Evolutionary conservation across 2,797 vertebrate species (phyloP).

Genomic region (Sciaenops ocellatus): DNA sequence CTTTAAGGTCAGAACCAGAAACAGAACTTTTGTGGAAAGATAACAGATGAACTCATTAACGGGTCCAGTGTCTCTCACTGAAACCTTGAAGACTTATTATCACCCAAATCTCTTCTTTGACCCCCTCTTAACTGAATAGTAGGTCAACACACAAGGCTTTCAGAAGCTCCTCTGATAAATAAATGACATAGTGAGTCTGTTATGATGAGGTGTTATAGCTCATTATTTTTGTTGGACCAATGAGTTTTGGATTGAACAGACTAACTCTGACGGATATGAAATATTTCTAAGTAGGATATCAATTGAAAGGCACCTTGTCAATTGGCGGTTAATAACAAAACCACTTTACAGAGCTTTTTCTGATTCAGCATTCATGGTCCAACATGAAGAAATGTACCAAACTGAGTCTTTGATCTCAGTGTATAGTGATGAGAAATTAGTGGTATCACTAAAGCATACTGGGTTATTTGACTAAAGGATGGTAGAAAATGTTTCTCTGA

Average conservation of each 20-base stretch:
- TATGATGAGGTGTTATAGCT: neutral
- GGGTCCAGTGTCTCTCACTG: neutral
- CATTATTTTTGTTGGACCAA: conserved; percentile 5
- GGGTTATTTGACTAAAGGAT: neutral
- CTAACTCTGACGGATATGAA: neutral
- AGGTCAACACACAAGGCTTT: neutral
- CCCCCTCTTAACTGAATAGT: neutral
- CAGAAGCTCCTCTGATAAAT: conserved; percentile 6
- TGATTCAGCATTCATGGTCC: conserved; percentile 6
- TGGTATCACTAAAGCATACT: neutral
- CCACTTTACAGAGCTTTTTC: neutral
- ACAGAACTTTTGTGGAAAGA: conserved; percentile 3
- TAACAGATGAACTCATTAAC: neutral
- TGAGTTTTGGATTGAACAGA: neutral
- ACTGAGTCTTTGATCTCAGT: neutral
- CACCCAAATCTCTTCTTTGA: neutral
- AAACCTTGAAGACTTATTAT: conserved; percentile 2
- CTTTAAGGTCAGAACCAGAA: conserved; percentile 88
- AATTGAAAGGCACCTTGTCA: neutral
- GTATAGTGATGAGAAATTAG: neutral
- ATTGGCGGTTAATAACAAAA: neutral
- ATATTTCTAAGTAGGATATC: neutral
- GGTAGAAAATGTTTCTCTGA: neutral
- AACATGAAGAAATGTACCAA: neutral
- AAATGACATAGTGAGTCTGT: conserved; percentile 4